Evolutionary conservation across 2,113 vertebrate species (phyloP).

Genomic region (Tamias sibiricus): DNA sequence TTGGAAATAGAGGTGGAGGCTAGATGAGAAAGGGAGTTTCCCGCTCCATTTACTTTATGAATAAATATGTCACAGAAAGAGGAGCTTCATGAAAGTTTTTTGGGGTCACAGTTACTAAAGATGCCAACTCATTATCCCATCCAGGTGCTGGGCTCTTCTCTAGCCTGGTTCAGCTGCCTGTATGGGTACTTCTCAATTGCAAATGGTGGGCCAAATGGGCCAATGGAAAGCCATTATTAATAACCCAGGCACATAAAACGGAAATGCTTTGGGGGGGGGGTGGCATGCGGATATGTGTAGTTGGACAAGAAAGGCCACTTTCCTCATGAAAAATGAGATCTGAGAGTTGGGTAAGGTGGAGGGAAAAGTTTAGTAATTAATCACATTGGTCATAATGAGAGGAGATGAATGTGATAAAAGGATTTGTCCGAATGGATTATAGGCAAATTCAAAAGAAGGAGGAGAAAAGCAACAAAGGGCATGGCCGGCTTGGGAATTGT

Average conservation of each 20-base stretch:
- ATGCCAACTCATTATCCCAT: background rate
- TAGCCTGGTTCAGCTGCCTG: background rate
- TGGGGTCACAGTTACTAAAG: background rate
- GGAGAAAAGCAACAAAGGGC: slow-evolving; percentile 66
- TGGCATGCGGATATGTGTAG: slow-evolving; percentile 24
- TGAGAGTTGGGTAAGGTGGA: slow-evolving; percentile 63
- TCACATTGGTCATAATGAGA: slow-evolving; percentile 80
- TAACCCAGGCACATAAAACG: background rate
- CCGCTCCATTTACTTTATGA: background rate
- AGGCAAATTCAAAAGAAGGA: slow-evolving; percentile 76
- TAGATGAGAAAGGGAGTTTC: background rate
- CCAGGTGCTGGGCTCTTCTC: background rate
- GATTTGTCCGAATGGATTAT: slow-evolving; percentile 84
- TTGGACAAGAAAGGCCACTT: slow-evolving; percentile 70
- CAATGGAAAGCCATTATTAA: background rate
- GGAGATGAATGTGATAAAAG: slow-evolving; percentile 84
- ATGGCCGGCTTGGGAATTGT: slow-evolving; percentile 78
- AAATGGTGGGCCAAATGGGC: accelerated
- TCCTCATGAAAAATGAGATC: slow-evolving; percentile 79
- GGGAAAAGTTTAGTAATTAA: slow-evolving; percentile 83
- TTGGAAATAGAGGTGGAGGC: background rate
- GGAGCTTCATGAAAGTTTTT: background rate
- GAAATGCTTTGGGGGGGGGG: background rate
- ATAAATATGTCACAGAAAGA: background rate
- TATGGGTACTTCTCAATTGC: background rate